Conservation (phyloP, 2,113 vertebrate genomes). For the Grammomys surdaster region DNA sequence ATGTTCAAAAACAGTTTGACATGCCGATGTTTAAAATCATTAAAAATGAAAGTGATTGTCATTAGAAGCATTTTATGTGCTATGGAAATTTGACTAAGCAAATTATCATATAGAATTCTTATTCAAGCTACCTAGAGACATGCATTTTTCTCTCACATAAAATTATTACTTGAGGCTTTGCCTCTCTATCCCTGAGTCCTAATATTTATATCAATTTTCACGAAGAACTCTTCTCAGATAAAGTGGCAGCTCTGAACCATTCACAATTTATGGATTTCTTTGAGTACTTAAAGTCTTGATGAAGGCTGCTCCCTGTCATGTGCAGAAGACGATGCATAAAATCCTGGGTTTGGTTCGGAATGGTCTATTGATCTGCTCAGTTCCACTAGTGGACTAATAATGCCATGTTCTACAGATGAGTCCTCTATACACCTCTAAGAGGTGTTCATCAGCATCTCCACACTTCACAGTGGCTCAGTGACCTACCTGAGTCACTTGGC, state of each 20-base stretch:
- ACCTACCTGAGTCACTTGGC: background rate
- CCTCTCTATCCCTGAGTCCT: background rate
- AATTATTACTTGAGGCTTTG: background rate
- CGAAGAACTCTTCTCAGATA: conserved; percentile 2
- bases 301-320: background rate
- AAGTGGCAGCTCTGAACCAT: background rate
- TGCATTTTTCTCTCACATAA: background rate
- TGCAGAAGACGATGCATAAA: no score
- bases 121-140: conserved; percentile 18
- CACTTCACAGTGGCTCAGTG: background rate
- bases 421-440: background rate
- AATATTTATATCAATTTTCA: background rate
- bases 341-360: background rate
- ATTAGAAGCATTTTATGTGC: conserved; percentile 62
- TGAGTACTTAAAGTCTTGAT: background rate
- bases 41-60: conserved; percentile 69
- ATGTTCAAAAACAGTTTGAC: conserved; percentile 63
- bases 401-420: background rate
- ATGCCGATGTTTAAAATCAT: conserved; percentile 70
- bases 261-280: background rate
- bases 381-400: background rate
- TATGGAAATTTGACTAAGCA: conserved; percentile 63
- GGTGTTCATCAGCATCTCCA: background rate
- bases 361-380: background rate
- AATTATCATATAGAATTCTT: conserved; percentile 52